Percentiles rank a stretch among this genome's conserved stretches.
Evolutionary conservation across 1,140 invertebrate species (phyloP).

Genomic region (Acyrthosiphon pisum): DNA sequence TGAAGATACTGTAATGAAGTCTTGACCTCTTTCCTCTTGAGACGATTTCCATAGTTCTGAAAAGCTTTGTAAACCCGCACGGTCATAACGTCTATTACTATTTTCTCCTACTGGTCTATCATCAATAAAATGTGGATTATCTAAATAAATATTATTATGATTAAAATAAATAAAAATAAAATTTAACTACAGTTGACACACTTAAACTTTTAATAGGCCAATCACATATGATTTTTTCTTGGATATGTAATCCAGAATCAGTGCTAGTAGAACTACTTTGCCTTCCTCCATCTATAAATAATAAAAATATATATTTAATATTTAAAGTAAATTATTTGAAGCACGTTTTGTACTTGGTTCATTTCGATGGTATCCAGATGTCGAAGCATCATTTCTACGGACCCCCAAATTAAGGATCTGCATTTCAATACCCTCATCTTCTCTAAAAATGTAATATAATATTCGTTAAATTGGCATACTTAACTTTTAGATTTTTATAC

Average conservation of each 20-base stretch:
- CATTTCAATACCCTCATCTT: conserved; percentile 84
- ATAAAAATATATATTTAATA: conserved; percentile 66
- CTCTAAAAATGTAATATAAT: conserved; percentile 64
- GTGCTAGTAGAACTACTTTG: conserved; percentile 49
- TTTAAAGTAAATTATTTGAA: conserved; percentile 70
- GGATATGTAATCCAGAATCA: conserved; percentile 56
- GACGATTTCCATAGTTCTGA: conserved; percentile 48
- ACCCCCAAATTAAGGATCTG: conserved; percentile 72
- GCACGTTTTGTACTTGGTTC: conserved; percentile 62
- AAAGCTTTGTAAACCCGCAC: conserved; percentile 12
- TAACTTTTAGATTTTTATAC: not conserved
- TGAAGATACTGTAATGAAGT: conserved; percentile 49
- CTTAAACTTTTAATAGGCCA: conserved; percentile 43
- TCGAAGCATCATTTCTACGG: conserved; percentile 63
- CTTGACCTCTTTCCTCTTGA: conserved; percentile 43
- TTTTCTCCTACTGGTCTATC: conserved; percentile 8
- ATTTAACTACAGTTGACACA: not conserved
- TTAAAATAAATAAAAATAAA: not conserved
- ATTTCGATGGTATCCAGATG: conserved; percentile 67
- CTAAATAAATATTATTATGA: not conserved
- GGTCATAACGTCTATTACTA: conserved; percentile 25
- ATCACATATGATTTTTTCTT: conserved; percentile 44
- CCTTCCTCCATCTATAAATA: conserved; percentile 60
- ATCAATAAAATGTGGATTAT: conserved; percentile 42
- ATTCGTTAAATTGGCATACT: not conserved